Evolutionary conservation across 1,140 invertebrate species (phyloP).

Genomic region (Ceratosolen solmsi): DNA sequence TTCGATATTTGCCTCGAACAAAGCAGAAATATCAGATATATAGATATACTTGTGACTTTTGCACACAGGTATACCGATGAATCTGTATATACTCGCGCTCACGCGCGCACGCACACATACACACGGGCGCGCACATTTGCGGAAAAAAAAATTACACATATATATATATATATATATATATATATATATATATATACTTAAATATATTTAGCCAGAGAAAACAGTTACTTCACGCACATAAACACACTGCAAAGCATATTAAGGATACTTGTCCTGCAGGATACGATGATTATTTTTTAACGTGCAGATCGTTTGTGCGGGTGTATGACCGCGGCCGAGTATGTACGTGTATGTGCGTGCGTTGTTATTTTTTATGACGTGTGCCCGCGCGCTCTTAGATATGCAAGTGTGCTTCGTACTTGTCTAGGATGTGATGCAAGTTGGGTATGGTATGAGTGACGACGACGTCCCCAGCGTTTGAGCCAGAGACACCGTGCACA

Average conservation of each 20-base stretch:
- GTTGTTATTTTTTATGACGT: not conserved
- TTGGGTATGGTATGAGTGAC: not conserved
- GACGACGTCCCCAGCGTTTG: not conserved
- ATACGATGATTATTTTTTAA: not conserved
- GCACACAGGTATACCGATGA: not conserved
- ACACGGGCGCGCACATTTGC: too few species aligned
- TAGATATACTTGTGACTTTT: not conserved
- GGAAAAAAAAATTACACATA: too few species aligned
- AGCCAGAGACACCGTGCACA: not conserved
- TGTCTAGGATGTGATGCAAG: not conserved
- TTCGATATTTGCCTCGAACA: not conserved
- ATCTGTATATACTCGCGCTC: not conserved
- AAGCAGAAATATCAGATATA: not conserved
- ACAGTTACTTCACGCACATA: too few species aligned
- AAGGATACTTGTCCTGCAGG: too few species aligned
- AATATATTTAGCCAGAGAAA: too few species aligned
- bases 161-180: too few species aligned
- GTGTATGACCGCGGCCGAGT: not conserved
- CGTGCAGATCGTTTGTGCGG: not conserved
- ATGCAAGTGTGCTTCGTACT: not conserved
- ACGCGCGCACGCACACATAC: too few species aligned
- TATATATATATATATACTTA: too few species aligned
- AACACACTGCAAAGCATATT: too few species aligned
- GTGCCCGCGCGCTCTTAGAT: not conserved
- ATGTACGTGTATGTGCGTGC: constrained; percentile 1